phyloP scores from a whole-genome alignment of 1,140 invertebrate species.

The Bursaphelenchus mucronatus region DNA sequence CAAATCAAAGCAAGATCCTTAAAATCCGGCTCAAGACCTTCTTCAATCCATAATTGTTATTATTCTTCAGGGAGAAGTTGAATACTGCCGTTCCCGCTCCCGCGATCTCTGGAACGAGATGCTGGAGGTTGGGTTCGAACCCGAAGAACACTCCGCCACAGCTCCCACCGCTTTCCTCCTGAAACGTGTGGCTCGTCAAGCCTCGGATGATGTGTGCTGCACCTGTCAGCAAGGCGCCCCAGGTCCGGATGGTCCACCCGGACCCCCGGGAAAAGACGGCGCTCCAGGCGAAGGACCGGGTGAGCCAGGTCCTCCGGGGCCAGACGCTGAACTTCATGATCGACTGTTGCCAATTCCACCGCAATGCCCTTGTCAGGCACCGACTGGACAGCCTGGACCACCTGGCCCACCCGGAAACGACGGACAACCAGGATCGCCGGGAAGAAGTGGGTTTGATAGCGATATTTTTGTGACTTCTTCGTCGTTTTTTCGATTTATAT shows the following conservation, averaged over 20 bases:
- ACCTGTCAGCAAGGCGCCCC: constrained; percentile 60
- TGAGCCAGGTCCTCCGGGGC: constrained; percentile 51
- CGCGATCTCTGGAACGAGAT: constrained; percentile 60
- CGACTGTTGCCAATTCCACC: constrained; percentile 59
- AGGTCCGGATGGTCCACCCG: constrained; percentile 48
- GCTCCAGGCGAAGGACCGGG: constrained; percentile 51
- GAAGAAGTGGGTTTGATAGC: constrained; percentile 33
- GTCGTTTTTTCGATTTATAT: neutral
- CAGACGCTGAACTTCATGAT: constrained; percentile 60
- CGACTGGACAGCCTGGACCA: constrained; percentile 46
- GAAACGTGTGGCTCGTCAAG: constrained; percentile 49
- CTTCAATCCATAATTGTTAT: neutral
- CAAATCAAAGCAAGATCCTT: neutral
- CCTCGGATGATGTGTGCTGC: constrained; percentile 54
- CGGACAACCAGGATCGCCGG: constrained; percentile 54
- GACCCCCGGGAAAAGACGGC: constrained; percentile 58
- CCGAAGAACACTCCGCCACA: constrained; percentile 21
- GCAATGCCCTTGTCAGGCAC: constrained; percentile 52
- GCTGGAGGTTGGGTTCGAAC: constrained; percentile 51
- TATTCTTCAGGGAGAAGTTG: constrained; percentile 56
- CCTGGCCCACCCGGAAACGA: constrained; percentile 52
- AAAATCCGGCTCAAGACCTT: neutral
- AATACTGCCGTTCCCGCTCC: constrained; percentile 57
- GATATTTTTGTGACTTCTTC: neutral
- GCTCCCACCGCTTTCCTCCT: constrained; percentile 34